phyloP scores from a whole-genome alignment of 2,888 invertebrate species.

The Apamea sordens region DNA sequence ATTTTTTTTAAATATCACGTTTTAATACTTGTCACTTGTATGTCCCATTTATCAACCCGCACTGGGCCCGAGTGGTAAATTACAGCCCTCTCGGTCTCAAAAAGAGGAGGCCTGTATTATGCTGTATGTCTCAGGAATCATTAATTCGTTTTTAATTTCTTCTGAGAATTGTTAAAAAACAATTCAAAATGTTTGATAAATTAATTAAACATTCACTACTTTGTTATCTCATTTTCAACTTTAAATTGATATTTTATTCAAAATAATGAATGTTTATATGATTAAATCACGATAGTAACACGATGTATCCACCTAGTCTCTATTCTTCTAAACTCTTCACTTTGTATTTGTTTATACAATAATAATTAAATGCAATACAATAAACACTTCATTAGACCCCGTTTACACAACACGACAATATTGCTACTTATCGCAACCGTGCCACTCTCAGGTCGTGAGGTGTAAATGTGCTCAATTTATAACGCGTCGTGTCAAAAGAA shows the following conservation, averaged over 20 bases:
- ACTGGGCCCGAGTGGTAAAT: too few species aligned
- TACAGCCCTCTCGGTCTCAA: too few species aligned
- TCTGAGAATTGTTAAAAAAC: not conserved
- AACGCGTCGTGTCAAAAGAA: conserved; percentile 79
- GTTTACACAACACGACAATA: conserved; percentile 63
- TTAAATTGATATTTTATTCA: conserved; percentile 26
- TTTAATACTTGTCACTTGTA: not conserved
- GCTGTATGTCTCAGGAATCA: not conserved
- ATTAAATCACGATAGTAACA: conserved; percentile 7
- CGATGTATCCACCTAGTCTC: conserved; percentile 1
- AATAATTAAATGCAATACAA: conserved; percentile 43
- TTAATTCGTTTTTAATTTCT: not conserved
- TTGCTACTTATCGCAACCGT: conserved; percentile 65
- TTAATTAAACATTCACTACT: conserved; percentile 16
- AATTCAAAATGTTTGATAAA: not conserved
- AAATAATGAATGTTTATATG: conserved; percentile 25
- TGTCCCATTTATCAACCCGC: not conserved
- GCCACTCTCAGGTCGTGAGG: conserved; percentile 77
- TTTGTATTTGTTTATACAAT: conserved; percentile 34
- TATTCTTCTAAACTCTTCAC: conserved; percentile 10
- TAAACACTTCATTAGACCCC: conserved; percentile 53
- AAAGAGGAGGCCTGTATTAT: too few species aligned
- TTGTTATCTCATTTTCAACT: not conserved
- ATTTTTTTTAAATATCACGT: not conserved
- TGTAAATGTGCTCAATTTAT: conserved; percentile 84